phyloP scores from a whole-genome alignment of 2,113 vertebrate species.

The Hypanus sabinus region DNA sequence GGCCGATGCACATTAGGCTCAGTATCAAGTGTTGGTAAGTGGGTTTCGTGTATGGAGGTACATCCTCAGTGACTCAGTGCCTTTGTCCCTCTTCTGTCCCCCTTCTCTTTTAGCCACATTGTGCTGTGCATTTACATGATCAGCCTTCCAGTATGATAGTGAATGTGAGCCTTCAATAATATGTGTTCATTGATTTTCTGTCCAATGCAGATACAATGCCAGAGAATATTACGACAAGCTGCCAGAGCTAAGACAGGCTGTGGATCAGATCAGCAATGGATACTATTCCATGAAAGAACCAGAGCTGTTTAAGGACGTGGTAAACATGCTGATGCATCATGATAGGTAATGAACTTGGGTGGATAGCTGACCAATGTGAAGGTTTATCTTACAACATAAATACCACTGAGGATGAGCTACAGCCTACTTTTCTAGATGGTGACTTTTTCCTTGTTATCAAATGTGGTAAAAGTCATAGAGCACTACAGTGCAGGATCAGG shows the following conservation, averaged over 20 bases:
- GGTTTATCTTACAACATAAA: not conserved
- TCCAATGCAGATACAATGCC: conserved; percentile 63
- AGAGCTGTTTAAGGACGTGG: conserved; percentile 63
- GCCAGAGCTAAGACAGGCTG: conserved; percentile 67
- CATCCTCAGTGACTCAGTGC: too few relatives aligned
- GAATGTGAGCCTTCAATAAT: not conserved
- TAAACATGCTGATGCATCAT: conserved; percentile 73
- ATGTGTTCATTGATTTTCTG: not conserved
- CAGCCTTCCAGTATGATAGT: too few relatives aligned
- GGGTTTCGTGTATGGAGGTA: too few relatives aligned
- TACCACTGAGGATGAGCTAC: not conserved
- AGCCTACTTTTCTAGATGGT: not conserved
- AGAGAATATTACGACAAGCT: conserved; percentile 63
- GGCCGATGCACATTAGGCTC: too few relatives aligned
- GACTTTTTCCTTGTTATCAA: not conserved
- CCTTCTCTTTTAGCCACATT: not conserved
- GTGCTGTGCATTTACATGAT: not conserved
- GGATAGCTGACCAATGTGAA: too few relatives aligned
- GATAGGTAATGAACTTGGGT: conserved; percentile 59
- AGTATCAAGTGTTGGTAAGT: too few relatives aligned
- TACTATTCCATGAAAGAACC: conserved; percentile 73
- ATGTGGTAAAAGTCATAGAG: not conserved
- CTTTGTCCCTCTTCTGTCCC: too few relatives aligned
- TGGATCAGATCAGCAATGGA: conserved; percentile 69
- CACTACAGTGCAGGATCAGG: too few relatives aligned